Evolutionary conservation across 2,113 vertebrate species (phyloP).

Genomic region (Symphodus melops): DNA sequence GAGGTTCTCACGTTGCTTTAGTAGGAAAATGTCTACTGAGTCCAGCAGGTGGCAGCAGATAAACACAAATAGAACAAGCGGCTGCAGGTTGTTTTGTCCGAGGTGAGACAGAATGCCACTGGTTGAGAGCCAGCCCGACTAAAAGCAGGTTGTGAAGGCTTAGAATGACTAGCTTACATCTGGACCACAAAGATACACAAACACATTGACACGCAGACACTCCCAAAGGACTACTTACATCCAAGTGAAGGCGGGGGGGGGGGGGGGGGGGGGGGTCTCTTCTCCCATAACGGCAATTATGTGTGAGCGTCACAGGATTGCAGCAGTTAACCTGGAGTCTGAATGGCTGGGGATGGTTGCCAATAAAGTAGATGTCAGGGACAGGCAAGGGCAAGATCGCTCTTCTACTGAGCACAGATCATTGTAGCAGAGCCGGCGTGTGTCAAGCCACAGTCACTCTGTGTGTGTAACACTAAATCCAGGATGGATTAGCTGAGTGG

Average conservation of each 20-base stretch:
- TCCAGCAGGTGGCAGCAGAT: conserved; percentile 68
- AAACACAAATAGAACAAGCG: conserved; percentile 12
- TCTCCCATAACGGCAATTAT: conserved; percentile 49
- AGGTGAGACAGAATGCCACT: not conserved
- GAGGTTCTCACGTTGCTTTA: not conserved
- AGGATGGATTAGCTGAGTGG: conserved; percentile 52
- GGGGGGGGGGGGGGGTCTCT: conserved; percentile 33
- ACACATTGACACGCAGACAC: not conserved
- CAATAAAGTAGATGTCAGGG: conserved; percentile 64
- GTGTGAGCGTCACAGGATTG: conserved; percentile 22
- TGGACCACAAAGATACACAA: not conserved
- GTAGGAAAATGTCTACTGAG: not conserved
- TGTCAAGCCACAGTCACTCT: conserved; percentile 41
- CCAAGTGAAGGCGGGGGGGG: conserved; percentile 25
- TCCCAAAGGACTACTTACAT: conserved; percentile 37
- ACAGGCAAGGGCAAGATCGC: conserved; percentile 53
- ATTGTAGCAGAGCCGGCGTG: conserved; percentile 10
- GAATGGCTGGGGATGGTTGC: conserved; percentile 41
- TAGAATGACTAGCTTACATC: conserved; percentile 3
- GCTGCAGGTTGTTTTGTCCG: conserved; percentile 10
- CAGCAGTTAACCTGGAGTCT: conserved; percentile 58
- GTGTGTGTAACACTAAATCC: conserved; percentile 34
- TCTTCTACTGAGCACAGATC: conserved; percentile 31
- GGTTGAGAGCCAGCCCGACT: conserved; percentile 12
- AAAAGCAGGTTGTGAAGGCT: conserved; percentile 27